phyloP scores from a whole-genome alignment of 2,113 vertebrate genomes.

The Melanerpes formicivorus region DNA sequence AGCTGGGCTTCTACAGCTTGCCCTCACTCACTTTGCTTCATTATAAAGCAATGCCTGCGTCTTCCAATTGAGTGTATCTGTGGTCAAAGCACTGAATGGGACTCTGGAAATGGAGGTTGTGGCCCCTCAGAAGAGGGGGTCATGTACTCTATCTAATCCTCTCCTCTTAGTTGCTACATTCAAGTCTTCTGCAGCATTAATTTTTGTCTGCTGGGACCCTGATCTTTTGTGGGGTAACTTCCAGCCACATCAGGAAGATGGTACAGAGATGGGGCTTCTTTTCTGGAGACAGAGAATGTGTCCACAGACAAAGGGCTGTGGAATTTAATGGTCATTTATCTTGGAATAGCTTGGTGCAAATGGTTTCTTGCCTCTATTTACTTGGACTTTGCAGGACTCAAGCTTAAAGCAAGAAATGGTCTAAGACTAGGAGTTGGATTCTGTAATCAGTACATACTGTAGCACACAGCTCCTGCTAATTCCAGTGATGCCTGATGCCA shows the following conservation, averaged over 20 bases:
- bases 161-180: neutral
- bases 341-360: neutral
- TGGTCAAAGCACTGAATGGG: neutral
- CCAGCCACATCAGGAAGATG: neutral
- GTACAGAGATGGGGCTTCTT: rapidly evolving
- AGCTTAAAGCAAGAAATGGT: neutral
- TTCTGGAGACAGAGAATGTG: neutral
- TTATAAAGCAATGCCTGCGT: neutral
- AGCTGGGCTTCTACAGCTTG: neutral
- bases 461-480: neutral
- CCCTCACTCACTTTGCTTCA: neutral
- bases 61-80: neutral
- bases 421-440: neutral
- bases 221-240: neutral
- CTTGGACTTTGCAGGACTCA: neutral
- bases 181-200: neutral
- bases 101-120: neutral
- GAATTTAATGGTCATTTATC: neutral
- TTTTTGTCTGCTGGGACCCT: neutral
- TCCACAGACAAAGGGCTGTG: neutral
- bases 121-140: neutral
- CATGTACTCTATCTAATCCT: neutral
- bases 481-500: neutral
- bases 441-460: neutral
- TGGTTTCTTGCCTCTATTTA: neutral